Conservation (phyloP, 2,888 invertebrate genomes). For the Deilephila porcellus region DNA sequence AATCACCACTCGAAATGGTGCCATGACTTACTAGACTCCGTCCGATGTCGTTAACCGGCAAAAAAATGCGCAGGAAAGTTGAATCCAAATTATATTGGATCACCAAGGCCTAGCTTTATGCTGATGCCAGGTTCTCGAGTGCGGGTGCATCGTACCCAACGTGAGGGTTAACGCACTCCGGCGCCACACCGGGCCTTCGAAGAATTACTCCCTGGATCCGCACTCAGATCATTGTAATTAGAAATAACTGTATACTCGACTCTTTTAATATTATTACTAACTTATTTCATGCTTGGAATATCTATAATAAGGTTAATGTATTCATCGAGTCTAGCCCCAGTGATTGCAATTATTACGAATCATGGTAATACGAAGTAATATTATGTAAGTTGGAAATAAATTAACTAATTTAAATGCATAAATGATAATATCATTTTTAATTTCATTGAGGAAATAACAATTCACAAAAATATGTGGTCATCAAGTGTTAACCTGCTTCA, state of each 20-base stretch:
- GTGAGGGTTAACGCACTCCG: slow-evolving; percentile 59
- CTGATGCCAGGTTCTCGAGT: slow-evolving; percentile 46
- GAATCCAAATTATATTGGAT: slow-evolving; percentile 33
- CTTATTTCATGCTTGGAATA: background rate
- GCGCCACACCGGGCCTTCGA: background rate
- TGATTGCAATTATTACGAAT: no score
- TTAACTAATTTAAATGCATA: no score
- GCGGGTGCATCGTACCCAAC: slow-evolving; percentile 65
- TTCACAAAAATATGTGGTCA: no score
- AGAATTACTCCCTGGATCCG: slow-evolving; percentile 6
- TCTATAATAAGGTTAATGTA: no score
- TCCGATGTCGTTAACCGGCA: slow-evolving; percentile 24
- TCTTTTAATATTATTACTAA: background rate
- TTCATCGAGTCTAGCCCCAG: no score
- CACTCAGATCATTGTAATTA: slow-evolving; percentile 17
- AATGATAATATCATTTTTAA: no score
- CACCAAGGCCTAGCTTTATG: slow-evolving; percentile 16
- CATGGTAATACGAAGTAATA: no score
- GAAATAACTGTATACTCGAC: background rate
- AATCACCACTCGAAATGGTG: no score
- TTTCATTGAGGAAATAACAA: no score
- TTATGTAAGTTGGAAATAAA: no score
- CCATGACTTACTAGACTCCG: background rate
- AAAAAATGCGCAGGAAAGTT: slow-evolving; percentile 34
- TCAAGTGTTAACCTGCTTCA: no score